phyloP scores from a whole-genome alignment of 2,797 vertebrate species.

The Pangasius djambal region DNA sequence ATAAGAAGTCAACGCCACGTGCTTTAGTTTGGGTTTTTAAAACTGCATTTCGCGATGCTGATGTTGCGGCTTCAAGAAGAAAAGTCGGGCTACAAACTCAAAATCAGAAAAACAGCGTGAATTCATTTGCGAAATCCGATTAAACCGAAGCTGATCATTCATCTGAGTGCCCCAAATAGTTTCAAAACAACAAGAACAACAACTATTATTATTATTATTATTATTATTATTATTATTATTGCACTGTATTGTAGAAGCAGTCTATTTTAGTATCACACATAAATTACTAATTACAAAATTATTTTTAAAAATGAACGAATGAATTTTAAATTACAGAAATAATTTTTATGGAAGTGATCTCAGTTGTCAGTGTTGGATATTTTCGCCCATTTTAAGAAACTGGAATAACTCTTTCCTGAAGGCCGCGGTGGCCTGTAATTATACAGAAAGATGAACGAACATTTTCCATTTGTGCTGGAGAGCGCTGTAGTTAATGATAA shows the following conservation, averaged over 20 bases:
- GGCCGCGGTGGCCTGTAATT: background rate
- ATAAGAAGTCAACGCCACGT: constrained; percentile 92
- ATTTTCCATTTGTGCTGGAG: background rate
- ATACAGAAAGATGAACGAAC: background rate
- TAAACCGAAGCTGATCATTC: background rate
- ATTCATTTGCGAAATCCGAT: background rate
- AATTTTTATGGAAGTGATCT: background rate
- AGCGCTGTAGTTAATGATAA: constrained; percentile 75
- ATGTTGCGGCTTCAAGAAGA: constrained; percentile 28
- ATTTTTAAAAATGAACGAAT: background rate
- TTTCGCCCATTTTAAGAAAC: background rate
- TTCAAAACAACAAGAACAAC: background rate
- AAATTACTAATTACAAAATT: background rate
- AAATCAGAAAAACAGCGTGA: background rate
- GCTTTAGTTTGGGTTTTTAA: constrained; percentile 79
- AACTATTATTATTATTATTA: constrained; percentile 13
- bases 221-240: background rate
- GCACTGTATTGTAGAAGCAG: background rate
- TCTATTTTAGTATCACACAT: background rate
- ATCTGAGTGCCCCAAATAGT: background rate
- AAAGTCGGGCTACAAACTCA: background rate
- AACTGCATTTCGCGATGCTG: constrained; percentile 52
- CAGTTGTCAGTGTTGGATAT: background rate
- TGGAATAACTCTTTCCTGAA: no score
- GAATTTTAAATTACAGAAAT: background rate